Evolutionary conservation across 2,888 invertebrate genomes (phyloP).

Genomic region (Saturnia pavonia): DNA sequence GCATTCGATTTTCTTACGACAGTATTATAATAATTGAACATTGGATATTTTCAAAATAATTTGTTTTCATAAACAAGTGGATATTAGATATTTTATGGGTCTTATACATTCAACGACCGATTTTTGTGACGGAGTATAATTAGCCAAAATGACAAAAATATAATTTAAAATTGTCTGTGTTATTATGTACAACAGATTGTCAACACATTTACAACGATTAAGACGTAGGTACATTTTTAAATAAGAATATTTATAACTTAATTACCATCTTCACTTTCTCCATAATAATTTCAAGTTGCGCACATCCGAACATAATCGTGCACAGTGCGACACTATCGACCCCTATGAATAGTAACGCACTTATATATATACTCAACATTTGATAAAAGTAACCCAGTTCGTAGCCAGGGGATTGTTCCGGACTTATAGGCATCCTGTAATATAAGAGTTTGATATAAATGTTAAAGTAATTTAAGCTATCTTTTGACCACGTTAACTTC

Average conservation of each 20-base stretch:
- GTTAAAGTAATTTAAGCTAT: neutral
- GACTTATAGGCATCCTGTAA: constrained; percentile 67
- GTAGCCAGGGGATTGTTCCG: constrained; percentile 55
- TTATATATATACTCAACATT: constrained; percentile 58
- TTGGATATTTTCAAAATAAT: too few species aligned
- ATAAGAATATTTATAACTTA: neutral
- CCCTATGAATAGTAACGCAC: constrained; percentile 62
- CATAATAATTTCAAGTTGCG: constrained; percentile 67
- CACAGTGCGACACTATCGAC: constrained; percentile 66
- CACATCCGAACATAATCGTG: constrained; percentile 70
- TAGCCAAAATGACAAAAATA: too few species aligned
- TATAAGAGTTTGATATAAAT: neutral
- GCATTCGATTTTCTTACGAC: too few species aligned
- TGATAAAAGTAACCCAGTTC: constrained; percentile 66
- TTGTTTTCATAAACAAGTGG: too few species aligned
- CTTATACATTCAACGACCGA: too few species aligned
- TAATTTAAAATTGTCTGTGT: too few species aligned
- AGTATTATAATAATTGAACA: too few species aligned
- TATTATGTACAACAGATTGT: too few species aligned
- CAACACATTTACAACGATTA: neutral
- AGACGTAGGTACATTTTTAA: neutral
- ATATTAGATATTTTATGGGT: too few species aligned
- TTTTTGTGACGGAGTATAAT: too few species aligned
- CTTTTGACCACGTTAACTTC: too few species aligned
- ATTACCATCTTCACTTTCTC: constrained; percentile 60